These are phyloP conservation scores for Zaprionus camerounensis DNA, from an alignment of 1,140 invertebrate genomes.

Conservation along the genomic window DNA sequence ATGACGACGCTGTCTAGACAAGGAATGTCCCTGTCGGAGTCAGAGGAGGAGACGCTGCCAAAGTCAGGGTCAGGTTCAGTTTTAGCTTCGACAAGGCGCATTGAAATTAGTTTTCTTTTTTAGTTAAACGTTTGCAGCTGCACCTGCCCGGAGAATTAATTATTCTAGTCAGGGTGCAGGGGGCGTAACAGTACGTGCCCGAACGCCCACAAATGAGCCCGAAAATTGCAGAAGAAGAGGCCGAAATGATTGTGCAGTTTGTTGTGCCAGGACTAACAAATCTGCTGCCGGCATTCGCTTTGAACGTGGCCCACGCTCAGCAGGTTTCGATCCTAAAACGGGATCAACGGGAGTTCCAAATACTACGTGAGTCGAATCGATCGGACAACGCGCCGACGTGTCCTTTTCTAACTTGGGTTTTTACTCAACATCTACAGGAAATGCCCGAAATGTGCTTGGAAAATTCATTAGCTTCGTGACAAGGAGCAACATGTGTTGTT, in stretches of 20 bases:
- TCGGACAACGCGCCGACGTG: neutral
- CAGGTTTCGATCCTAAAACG: conserved; percentile 7
- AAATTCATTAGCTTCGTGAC: conserved; percentile 36
- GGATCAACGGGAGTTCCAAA: neutral
- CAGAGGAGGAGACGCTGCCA: conserved; percentile 18
- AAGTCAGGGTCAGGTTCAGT: conserved; percentile 20
- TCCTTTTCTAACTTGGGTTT: conserved; percentile 7
- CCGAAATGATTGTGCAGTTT: conserved; percentile 38
- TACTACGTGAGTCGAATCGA: neutral
- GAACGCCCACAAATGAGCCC: conserved; percentile 24
- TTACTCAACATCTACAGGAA: conserved; percentile 18
- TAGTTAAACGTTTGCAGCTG: conserved; percentile 32
- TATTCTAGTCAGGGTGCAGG: conserved; percentile 7
- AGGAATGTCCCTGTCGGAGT: neutral
- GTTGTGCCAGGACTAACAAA: conserved; percentile 21
- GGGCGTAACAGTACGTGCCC: conserved; percentile 9
- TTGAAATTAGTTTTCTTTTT: conserved; percentile 29
- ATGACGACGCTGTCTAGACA: conserved; percentile 53
- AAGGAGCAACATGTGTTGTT: conserved; percentile 43
- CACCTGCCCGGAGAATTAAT: conserved; percentile 33
- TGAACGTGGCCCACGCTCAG: conserved; percentile 26
- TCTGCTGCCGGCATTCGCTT: conserved; percentile 29
- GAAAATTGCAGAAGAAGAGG: conserved; percentile 9
- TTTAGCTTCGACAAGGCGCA: neutral
- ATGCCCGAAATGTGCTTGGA: conserved; percentile 41